Conservation (phyloP, 2,888 invertebrate genomes). For the Morinoia aosen region DNA sequence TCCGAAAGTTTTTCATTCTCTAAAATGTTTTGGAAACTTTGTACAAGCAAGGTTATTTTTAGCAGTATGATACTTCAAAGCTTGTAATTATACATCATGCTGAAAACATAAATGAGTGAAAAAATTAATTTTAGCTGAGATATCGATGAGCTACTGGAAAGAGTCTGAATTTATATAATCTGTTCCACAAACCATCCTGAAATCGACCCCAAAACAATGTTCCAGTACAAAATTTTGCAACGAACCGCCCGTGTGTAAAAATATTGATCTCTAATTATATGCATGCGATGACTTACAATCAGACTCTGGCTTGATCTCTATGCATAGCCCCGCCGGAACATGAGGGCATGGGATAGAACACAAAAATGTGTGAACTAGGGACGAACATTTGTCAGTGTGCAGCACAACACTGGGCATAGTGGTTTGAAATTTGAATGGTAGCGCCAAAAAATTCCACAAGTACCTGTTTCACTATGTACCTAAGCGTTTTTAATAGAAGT, state of each 20-base stretch:
- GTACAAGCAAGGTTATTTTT: background rate
- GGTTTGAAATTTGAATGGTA: too few species aligned
- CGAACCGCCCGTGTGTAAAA: background rate
- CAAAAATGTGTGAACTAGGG: background rate
- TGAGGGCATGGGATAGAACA: background rate
- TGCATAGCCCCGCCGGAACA: background rate
- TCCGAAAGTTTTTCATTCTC: background rate
- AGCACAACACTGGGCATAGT: background rate
- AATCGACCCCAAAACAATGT: background rate
- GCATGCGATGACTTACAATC: background rate
- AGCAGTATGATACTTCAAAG: background rate
- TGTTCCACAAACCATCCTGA: background rate
- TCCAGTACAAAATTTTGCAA: background rate
- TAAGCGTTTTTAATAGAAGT: too few species aligned
- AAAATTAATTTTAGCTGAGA: background rate
- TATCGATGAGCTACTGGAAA: background rate
- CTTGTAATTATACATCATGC: background rate
- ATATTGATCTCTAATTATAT: background rate
- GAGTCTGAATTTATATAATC: background rate
- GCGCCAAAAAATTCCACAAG: too few species aligned
- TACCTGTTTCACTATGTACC: too few species aligned
- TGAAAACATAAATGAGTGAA: background rate
- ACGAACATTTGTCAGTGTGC: background rate
- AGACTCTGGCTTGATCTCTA: background rate
- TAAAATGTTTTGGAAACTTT: background rate